Conservation (phyloP, 2,113 vertebrate genomes). For the Cromileptes altivelis region DNA sequence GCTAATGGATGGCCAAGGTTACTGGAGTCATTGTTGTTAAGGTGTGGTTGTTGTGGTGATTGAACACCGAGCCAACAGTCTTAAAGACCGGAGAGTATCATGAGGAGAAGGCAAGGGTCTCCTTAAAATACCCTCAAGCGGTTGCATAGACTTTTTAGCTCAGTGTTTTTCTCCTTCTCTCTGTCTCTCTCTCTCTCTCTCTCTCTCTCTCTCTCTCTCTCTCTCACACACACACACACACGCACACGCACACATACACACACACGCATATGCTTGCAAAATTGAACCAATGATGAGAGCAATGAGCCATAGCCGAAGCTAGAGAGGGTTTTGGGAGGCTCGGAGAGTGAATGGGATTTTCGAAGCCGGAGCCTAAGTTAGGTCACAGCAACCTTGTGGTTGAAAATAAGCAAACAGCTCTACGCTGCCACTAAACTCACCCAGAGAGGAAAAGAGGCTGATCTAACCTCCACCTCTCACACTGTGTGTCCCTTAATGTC, state of each 20-base stretch:
- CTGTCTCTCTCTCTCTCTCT: background rate
- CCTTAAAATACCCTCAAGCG: constrained; percentile 53
- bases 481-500: constrained; percentile 5
- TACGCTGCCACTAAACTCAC: constrained; percentile 32
- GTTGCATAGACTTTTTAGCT: background rate
- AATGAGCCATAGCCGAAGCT: constrained; percentile 52
- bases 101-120: constrained; percentile 33
- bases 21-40: constrained; percentile 72
- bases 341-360: constrained; percentile 45
- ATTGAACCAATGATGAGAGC: constrained; percentile 57
- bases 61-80: constrained; percentile 55
- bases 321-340: constrained; percentile 43
- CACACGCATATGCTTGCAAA: constrained; percentile 31
- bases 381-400: constrained; percentile 68
- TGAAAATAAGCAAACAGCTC: constrained; percentile 47
- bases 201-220: background rate
- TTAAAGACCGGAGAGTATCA: constrained; percentile 47
- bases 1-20: constrained; percentile 78
- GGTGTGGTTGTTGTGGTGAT: constrained; percentile 71
- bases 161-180: constrained; percentile 10
- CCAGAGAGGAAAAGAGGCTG: constrained; percentile 27
- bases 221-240: background rate
- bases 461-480: constrained; percentile 30
- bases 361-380: constrained; percentile 39
- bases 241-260: background rate